These are phyloP conservation scores for Mycteria americana DNA, from an alignment of 2,797 vertebrate genomes.

Conservation along the genomic window DNA sequence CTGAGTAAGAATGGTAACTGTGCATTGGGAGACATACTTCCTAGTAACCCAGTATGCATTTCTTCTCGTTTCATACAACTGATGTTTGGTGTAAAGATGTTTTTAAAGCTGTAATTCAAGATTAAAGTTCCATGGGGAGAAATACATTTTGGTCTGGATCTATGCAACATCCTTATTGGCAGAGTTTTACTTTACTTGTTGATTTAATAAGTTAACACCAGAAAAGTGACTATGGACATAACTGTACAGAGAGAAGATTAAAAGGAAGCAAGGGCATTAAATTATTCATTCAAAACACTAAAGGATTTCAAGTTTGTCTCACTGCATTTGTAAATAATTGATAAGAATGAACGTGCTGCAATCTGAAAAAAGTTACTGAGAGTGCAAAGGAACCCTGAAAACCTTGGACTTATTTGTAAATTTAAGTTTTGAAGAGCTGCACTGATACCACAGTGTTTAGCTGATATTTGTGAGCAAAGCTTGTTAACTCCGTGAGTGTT, in stretches of 20 bases:
- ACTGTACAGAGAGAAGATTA: not conserved
- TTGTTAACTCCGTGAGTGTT: not conserved
- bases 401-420: not conserved
- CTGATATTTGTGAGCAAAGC: accelerated
- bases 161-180: not conserved
- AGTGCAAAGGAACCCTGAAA: not conserved
- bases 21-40: not conserved
- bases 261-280: constrained; percentile 4
- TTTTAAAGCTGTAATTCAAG: not conserved
- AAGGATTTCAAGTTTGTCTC: not conserved
- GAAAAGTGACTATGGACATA: not conserved
- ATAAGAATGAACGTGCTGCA: not conserved
- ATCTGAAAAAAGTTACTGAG: not conserved
- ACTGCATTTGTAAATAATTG: not conserved
- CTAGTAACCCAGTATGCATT: not conserved
- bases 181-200: not conserved
- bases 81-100: not conserved
- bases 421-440: not conserved
- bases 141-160: not conserved
- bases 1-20: not conserved
- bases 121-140: not conserved
- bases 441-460: not conserved
- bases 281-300: constrained; percentile 18
- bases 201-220: not conserved
- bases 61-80: not conserved